Conservation (phyloP, 2,113 vertebrate species). For the Chloebia gouldiae region DNA sequence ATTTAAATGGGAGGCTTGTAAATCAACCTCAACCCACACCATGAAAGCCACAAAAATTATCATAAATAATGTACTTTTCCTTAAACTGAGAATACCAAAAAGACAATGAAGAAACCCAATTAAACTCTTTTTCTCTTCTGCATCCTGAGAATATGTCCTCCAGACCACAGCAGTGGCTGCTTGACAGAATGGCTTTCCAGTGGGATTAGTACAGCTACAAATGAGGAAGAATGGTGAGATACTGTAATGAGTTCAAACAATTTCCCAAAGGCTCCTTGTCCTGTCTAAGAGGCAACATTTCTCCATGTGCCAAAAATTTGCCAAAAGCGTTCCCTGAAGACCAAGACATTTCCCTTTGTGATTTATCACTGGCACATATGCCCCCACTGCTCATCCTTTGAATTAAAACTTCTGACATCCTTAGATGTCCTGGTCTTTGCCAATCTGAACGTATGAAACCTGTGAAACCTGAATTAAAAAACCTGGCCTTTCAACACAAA, state of each 20-base stretch:
- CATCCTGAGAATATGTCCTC: not conserved
- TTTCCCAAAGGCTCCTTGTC: not conserved
- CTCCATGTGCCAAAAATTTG: not conserved
- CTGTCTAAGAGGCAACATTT: not conserved
- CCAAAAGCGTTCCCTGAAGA: not conserved
- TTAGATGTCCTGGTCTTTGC: not conserved
- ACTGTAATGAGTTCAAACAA: not conserved
- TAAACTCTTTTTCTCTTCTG: not conserved
- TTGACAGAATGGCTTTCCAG: not conserved
- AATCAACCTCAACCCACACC: not conserved
- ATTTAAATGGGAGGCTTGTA: not conserved
- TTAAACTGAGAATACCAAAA: not conserved
- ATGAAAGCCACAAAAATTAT: not conserved
- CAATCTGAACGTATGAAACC: not conserved
- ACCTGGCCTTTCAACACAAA: not conserved
- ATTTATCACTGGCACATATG: accelerated
- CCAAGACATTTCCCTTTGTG: not conserved
- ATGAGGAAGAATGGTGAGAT: not conserved
- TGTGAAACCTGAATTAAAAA: accelerated
- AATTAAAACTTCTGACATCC: not conserved
- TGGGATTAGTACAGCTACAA: not conserved
- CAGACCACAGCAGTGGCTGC: not conserved
- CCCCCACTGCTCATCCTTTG: not conserved
- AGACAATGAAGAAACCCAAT: not conserved
- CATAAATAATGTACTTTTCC: not conserved